These are phyloP conservation scores for Heliothis peltigera DNA, from an alignment of 2,888 invertebrate genomes.

Conservation along the genomic window DNA sequence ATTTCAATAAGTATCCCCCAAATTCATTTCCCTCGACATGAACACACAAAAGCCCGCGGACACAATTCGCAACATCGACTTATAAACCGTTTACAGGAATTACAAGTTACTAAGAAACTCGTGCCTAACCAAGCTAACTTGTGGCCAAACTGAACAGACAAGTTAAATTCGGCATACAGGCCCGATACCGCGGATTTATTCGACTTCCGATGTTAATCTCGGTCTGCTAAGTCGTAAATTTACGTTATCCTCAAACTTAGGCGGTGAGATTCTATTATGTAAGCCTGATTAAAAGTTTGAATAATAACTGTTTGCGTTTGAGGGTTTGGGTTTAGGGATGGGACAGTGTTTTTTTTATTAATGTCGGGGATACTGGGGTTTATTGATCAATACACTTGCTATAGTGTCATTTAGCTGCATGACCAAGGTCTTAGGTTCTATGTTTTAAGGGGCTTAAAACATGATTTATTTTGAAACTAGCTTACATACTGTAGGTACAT, in stretches of 20 bases:
- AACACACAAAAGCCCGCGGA: constrained; percentile 16
- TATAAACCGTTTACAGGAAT: constrained; percentile 45
- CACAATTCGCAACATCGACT: constrained; percentile 28
- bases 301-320: constrained; percentile 50
- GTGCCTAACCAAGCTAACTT: constrained; percentile 61
- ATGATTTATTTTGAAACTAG: no score
- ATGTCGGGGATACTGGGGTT: neutral
- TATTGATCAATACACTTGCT: neutral
- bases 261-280: constrained; percentile 57
- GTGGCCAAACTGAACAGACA: constrained; percentile 68
- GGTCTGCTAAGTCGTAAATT: constrained; percentile 56
- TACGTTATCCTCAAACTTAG: constrained; percentile 51
- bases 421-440: no score
- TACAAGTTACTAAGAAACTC: constrained; percentile 56
- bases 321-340: constrained; percentile 14
- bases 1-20: neutral
- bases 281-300: constrained; percentile 57
- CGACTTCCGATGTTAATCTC: constrained; percentile 75
- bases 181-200: constrained; percentile 79
- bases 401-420: no score
- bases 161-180: constrained; percentile 81
- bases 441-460: no score
- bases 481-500: no score
- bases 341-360: neutral
- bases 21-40: constrained; percentile 24